phyloP scores from a whole-genome alignment of 2,888 invertebrate species.

The Acrobasis suavella region DNA sequence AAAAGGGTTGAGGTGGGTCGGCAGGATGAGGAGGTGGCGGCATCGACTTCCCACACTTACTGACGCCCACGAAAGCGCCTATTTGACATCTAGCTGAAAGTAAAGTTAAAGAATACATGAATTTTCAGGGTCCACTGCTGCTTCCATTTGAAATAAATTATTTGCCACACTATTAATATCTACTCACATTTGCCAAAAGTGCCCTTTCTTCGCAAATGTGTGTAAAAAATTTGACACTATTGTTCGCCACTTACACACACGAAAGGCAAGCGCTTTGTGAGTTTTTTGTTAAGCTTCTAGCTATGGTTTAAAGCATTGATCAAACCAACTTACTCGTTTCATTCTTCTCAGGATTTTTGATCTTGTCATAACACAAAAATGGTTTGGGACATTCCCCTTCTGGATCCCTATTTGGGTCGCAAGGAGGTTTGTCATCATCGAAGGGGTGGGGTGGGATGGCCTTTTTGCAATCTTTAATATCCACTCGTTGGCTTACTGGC shows the following conservation, averaged over 20 bases:
- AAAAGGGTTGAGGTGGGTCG: neutral
- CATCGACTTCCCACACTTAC: slow-evolving; percentile 9
- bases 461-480: slow-evolving; percentile 37
- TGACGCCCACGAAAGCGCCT: neutral
- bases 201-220: no score
- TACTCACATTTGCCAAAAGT: no score
- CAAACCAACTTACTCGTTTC: slow-evolving; percentile 10
- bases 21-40: slow-evolving; percentile 1
- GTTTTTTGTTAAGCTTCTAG: no score
- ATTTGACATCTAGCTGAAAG: slow-evolving; percentile 8
- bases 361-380: slow-evolving; percentile 38
- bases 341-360: slow-evolving; percentile 40
- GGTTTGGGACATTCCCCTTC: slow-evolving; percentile 34
- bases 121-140: no score
- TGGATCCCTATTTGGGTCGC: slow-evolving; percentile 31
- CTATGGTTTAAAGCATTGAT: no score
- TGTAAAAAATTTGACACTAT: no score
- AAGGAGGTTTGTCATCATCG: slow-evolving; percentile 37
- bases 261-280: no score
- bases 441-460: slow-evolving; percentile 39
- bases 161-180: no score
- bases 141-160: no score
- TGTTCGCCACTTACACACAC: no score
- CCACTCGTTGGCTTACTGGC: slow-evolving; percentile 26
- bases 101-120: no score